Evolutionary conservation across 1,140 invertebrate genomes (phyloP), one percentile per base, ranked within the genome.

Genomic region (Cepaea nemoralis): DNA sequence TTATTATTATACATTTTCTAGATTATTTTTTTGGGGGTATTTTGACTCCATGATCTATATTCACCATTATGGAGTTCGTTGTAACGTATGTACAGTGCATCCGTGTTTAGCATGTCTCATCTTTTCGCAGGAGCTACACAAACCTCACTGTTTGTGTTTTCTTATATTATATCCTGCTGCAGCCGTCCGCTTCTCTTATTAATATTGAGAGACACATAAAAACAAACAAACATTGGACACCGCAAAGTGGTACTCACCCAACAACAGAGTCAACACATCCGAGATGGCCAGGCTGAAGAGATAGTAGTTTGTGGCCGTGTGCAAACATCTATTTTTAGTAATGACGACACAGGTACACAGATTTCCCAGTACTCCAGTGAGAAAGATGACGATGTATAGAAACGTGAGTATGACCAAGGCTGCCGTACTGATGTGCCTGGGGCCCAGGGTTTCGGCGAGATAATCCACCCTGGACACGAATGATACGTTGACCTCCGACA

Each of bases 341-440:
- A 99, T 98, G 16, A 99, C 97, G 66, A 98, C 93, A 90, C 97
- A 98, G 10, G 97, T 98, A 89, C 95, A 95, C 12, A 98, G 92
- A 90, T 99, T 99, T 0, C 98, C 98, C 22, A 98, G 91, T 0
- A 96, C 91, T 1, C 97, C 97, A 0, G 94, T 95, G 0, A 98
- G 85, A 85, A 98, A 96, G 85, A 98, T 97, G 0, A 96, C 84
- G 0, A 93, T 88, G 90, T 98, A 98, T 35, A 98, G 93, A 6
- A 97, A 92, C 0, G 92, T 93, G 82, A 94, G 77, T 10, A 87
- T 67, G 14, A 88, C 82, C 33, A 86, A 83, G 0, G 83, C 85
- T 45, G 74, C 82, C 1, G 79, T 81, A 59, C 85, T 83, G 74
- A 86, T 48, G 75, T 86, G 77, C 0, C 82, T 59, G 0, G 83